Base-by-base conservation (phyloP, 2,888 invertebrate genomes). In the Drosophila histrio region DNA sequence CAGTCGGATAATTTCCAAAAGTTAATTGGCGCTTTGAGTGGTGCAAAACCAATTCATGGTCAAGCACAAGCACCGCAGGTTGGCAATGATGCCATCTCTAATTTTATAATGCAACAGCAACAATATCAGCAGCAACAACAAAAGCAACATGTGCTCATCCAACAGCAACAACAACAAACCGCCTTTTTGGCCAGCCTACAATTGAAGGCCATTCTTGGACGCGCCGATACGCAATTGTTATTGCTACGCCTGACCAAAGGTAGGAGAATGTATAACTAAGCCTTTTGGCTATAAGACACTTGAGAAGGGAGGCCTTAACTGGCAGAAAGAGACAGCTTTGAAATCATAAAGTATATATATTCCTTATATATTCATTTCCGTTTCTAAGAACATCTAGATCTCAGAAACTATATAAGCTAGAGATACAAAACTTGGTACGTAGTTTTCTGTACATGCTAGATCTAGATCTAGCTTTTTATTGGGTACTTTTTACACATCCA, bases 121-220 rank as follows among this genome's bases (percentile, higher is more conserved):
- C 90, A 90, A 56, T 72, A 88, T 53, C 77, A 89, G 26, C 90
- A 90, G 53, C 89, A 90, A 43, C 90, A 90, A 52, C 88, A 89
- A 28, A 82, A 88, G 9, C 90, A 88, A 28, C 82, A 90, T 11
- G 79, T 87, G 30, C 81, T 84, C 32, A 67, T 89, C 2, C 75
- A 90, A 26, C 90, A 89, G 56, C 91, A 91, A 50, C 91, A 91
- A 38, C 91, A 91, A 39, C 91, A 91, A 63, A 89, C 90, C 0
- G 87, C 89, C 9, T 82, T 91, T 22, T 53, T 91, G 24, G 91
- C 91, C 2, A 90, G 90, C 47, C 75, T 91, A 1, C 91, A 91
- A 44, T 60, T 91, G 1, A 91, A 91, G 67, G 85, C 89, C 1
- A 89, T 91, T 34, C 75, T 91, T 1, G 87, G 84, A 54, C 89